Evolutionary conservation across 2,888 invertebrate genomes (phyloP).

Genomic region (Cynaeus angustus): DNA sequence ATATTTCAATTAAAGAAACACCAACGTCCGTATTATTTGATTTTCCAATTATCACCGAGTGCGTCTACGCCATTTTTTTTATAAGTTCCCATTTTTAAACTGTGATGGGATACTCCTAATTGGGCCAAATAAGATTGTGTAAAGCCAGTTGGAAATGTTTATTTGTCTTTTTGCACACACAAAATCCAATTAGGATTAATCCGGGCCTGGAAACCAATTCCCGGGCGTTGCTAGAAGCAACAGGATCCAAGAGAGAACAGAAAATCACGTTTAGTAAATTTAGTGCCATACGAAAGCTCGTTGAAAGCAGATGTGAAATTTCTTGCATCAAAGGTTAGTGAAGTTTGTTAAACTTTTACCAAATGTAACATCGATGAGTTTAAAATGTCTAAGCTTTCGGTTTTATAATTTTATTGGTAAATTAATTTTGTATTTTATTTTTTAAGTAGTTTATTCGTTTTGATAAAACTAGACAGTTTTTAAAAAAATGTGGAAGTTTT

Average conservation of each 20-base stretch:
- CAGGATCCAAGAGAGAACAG: constrained; percentile 60
- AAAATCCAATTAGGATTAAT: constrained; percentile 65
- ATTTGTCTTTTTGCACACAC: constrained; percentile 35
- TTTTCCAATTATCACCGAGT: not conserved
- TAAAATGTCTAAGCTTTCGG: not conserved
- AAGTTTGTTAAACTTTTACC: not conserved
- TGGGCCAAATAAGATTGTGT: constrained; percentile 31
- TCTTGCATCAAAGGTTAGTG: constrained; percentile 32
- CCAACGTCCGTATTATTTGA: not conserved
- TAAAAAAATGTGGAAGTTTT: too few relatives aligned
- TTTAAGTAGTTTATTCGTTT: too few relatives aligned
- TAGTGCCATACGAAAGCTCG: constrained; percentile 62
- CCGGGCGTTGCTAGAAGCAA: constrained; percentile 68
- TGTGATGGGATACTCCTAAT: constrained; percentile 12
- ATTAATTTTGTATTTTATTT: too few relatives aligned
- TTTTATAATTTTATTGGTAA: too few relatives aligned
- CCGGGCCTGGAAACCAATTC: constrained; percentile 60
- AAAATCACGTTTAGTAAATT: constrained; percentile 59
- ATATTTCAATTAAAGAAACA: constrained; percentile 12
- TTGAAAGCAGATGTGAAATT: constrained; percentile 45
- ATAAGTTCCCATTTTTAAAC: not conserved
- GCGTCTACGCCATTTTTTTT: not conserved
- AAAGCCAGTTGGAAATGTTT: constrained; percentile 26
- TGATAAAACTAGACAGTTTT: too few relatives aligned
- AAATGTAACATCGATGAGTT: not conserved